Evolutionary conservation across 2,797 vertebrate genomes (phyloP).

Genomic region (Danio aesculapii): DNA sequence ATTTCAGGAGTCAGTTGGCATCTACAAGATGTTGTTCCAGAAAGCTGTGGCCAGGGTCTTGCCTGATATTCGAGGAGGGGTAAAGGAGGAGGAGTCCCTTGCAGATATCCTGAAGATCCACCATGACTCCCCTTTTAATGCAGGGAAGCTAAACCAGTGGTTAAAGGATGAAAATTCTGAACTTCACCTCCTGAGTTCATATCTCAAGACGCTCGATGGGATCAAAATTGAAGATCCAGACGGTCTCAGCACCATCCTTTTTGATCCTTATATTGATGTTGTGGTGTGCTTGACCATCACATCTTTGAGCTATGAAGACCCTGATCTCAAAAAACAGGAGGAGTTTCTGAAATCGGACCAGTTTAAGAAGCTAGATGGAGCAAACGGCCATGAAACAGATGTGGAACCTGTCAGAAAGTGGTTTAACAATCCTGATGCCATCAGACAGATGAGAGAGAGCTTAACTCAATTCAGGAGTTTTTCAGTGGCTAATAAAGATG

Average conservation of each 20-base stretch:
- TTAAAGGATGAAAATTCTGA: conserved; percentile 23
- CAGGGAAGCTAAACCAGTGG: conserved; percentile 8
- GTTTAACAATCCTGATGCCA: background rate
- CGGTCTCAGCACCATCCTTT: background rate
- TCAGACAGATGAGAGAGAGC: conserved; percentile 4
- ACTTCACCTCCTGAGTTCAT: conserved; percentile 1
- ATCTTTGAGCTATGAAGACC: conserved; percentile 38
- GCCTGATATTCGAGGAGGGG: conserved; percentile 26
- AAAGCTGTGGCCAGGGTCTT: background rate
- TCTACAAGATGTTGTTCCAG: background rate
- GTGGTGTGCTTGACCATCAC: conserved; percentile 36
- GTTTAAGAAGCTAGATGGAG: no score
- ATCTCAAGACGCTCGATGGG: background rate
- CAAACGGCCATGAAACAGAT: no score
- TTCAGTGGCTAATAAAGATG: conserved; percentile 14
- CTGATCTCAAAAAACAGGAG: background rate
- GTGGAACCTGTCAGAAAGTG: no score
- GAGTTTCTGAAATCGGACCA: background rate
- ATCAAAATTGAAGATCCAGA: background rate
- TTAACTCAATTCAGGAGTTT: conserved; percentile 30
- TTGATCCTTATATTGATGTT: background rate
- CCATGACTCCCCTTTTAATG: background rate
- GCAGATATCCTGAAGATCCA: background rate
- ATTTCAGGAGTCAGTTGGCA: background rate
- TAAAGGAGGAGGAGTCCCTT: background rate